Percentiles rank a stretch among this genome's conserved stretches.
Conservation (phyloP, 2,888 invertebrate genomes). For the Spilosoma lubricipeda region DNA sequence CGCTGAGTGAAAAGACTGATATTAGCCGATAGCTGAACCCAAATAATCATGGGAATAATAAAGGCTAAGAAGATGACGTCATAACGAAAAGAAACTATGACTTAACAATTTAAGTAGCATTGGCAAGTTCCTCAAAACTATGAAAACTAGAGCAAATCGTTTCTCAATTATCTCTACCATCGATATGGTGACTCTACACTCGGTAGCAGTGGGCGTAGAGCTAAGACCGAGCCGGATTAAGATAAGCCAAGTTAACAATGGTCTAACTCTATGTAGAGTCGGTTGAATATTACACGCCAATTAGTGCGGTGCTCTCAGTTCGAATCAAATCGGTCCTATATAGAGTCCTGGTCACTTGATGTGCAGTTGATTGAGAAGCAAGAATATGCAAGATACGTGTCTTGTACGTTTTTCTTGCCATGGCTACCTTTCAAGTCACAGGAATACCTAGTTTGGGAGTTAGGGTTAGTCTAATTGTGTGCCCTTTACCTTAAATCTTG, state of each 20-base stretch:
- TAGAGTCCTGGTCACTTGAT: not conserved
- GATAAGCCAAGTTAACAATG: slow-evolving; percentile 62
- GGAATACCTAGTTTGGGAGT: too few species aligned
- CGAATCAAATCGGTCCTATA: slow-evolving; percentile 23
- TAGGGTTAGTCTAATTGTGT: too few species aligned
- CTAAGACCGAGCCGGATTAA: slow-evolving; percentile 61
- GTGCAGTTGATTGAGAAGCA: not conserved
- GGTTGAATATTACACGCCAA: slow-evolving; percentile 45
- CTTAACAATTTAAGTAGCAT: too few species aligned
- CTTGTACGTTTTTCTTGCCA: too few species aligned
- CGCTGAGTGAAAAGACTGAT: too few species aligned
- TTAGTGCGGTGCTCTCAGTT: slow-evolving; percentile 27
- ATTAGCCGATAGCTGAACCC: too few species aligned
- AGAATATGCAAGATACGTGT: not conserved
- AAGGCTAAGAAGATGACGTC: too few species aligned
- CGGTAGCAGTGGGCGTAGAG: slow-evolving; percentile 73
- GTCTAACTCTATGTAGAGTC: slow-evolving; percentile 31
- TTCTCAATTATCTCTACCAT: not conserved
- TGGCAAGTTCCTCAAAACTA: not conserved
- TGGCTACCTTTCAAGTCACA: too few species aligned
- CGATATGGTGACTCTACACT: slow-evolving; percentile 36
- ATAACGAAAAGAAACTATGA: too few species aligned
- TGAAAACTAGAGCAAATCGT: not conserved
- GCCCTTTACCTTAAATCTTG: too few species aligned
- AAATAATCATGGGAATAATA: too few species aligned